A percentile compares a stretch with the other conserved stretches of the same genome.
phyloP scores from a whole-genome alignment of 2,888 invertebrate genomes.

The Megaustenia siamemsis region DNA sequence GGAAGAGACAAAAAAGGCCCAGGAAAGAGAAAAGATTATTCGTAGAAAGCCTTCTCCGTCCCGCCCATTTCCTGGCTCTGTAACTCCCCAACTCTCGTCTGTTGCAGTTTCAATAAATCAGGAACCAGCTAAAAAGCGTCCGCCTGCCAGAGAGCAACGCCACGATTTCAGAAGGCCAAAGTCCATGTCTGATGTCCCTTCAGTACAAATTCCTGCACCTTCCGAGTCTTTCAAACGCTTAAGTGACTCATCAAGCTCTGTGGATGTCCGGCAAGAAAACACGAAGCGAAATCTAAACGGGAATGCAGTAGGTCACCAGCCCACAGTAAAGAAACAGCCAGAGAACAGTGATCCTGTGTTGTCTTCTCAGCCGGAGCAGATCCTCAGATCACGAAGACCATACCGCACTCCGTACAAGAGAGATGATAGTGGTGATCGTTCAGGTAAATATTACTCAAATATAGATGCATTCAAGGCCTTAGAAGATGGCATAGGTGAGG shows the following conservation, averaged over 20 bases:
- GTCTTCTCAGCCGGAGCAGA: neutral
- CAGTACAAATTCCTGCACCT: neutral
- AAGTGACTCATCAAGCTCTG: slow-evolving; percentile 10
- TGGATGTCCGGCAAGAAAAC: neutral
- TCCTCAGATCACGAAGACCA: slow-evolving; percentile 32
- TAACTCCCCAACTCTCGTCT: slow-evolving; percentile 68
- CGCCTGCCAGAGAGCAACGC: slow-evolving; percentile 13
- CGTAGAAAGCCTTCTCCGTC: slow-evolving; percentile 62
- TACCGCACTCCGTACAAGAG: slow-evolving; percentile 23
- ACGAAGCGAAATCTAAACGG: neutral
- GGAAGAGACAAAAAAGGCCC: slow-evolving; percentile 66
- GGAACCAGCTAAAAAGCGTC: slow-evolving; percentile 17
- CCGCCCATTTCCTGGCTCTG: slow-evolving; percentile 57
- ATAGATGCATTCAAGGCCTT: slow-evolving; percentile 49
- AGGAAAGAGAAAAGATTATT: slow-evolving; percentile 58
- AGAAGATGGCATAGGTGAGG: slow-evolving; percentile 28
- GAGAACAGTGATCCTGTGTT: neutral
- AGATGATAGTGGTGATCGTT: slow-evolving; percentile 46
- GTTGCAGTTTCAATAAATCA: slow-evolving; percentile 41
- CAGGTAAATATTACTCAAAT: slow-evolving; percentile 49
- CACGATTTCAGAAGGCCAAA: slow-evolving; percentile 37
- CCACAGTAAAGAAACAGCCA: neutral
- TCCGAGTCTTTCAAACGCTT: slow-evolving; percentile 44
- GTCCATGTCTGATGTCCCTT: slow-evolving; percentile 21
- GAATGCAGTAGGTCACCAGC: neutral